Percentiles rank a stretch among this genome's conserved stretches.
Conservation (phyloP, 2,888 invertebrate genomes). For the Hypolimnas misippus region DNA sequence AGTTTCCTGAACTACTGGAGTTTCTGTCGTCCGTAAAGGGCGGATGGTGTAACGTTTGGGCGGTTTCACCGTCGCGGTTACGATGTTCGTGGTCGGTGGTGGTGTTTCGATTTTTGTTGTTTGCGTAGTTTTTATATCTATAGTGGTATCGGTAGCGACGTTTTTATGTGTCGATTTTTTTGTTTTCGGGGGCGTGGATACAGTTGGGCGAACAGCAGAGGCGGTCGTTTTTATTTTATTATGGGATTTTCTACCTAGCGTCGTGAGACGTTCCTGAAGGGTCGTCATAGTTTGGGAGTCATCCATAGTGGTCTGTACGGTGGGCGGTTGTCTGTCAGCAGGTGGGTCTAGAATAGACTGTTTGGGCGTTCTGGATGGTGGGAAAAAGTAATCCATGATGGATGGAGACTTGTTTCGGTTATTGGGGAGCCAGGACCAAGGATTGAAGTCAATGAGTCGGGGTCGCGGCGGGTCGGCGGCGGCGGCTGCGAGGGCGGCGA, state of each 20-base stretch:
- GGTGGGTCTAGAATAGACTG: slow-evolving; percentile 75
- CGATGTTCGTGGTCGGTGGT: slow-evolving; percentile 59
- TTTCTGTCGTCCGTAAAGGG: slow-evolving; percentile 72
- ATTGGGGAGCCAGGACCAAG: slow-evolving; percentile 77
- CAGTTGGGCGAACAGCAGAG: slow-evolving; percentile 66
- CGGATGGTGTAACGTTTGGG: slow-evolving; percentile 83
- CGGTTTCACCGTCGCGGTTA: slow-evolving; percentile 67
- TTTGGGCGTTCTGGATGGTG: slow-evolving; percentile 80
- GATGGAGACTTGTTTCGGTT: slow-evolving; percentile 75
- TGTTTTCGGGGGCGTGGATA: slow-evolving; percentile 67
- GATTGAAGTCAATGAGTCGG: slow-evolving; percentile 76
- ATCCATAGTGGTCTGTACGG: slow-evolving; percentile 58
- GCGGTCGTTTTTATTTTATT: slow-evolving; percentile 72
- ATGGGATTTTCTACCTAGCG: slow-evolving; percentile 69
- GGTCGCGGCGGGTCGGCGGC: slow-evolving; percentile 68
- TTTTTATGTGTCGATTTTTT: slow-evolving; percentile 71
- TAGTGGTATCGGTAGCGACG: slow-evolving; percentile 61
- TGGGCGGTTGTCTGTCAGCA: slow-evolving; percentile 67
- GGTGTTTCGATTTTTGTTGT: slow-evolving; percentile 60
- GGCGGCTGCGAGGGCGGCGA: slow-evolving; percentile 61
- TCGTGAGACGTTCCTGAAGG: slow-evolving; percentile 69
- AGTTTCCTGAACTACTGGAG: slow-evolving; percentile 71
- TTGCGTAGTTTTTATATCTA: slow-evolving; percentile 66
- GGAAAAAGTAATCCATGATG: slow-evolving; percentile 81
- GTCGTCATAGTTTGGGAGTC: slow-evolving; percentile 67